Base-by-base conservation (phyloP, 1,140 invertebrate species). In the Lepidurus packardi region DNA sequence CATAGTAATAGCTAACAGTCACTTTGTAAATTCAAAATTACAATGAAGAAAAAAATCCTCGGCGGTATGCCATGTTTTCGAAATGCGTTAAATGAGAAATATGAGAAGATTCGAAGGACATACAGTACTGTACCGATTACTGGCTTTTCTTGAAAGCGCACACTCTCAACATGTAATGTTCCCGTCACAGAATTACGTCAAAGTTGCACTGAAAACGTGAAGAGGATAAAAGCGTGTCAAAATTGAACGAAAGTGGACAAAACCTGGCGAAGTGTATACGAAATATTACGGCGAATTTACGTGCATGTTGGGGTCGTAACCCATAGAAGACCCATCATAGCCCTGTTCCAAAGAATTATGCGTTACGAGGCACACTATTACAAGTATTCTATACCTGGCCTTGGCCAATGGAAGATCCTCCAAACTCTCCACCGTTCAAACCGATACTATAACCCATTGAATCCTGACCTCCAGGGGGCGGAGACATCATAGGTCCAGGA, bases 401-500 rank as follows among this genome's bases (percentile, higher is more conserved):
- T n/a, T 77, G 75, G 53, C 53, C 77, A 9, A 74, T 43, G 73
- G 77, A 43, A 16, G 43, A 43, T 77, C 44, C 84, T 77, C 81
- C 83, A 82, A 92, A 92, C 80, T 91, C 90, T 80, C 92, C 91
- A 84, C 94, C 93, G 84, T 94, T 94, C 79, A 92, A 91, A 80
- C 91, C 91, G 82, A 93, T 93, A 47, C 43, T 82, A 85, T 95
- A 95, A 44, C 93, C 93, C 89, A 95, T 94, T 82, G 92, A 92
- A 85, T 95, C 94, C 85, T 94, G 93, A 45, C 78, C 81, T 41
- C 82, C 82, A 13, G 94, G 93, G 82, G 94, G 94, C 80, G 94
- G 94, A 78, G 93, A 95, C 93, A 96, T 94, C 92, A 96, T 94
- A 73, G 93, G 93, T 82, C 93, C 95, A 77, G 94, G 92, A 76